phyloP scores from a whole-genome alignment of 2,797 vertebrate genomes.

The Emydoidea blandingii region DNA sequence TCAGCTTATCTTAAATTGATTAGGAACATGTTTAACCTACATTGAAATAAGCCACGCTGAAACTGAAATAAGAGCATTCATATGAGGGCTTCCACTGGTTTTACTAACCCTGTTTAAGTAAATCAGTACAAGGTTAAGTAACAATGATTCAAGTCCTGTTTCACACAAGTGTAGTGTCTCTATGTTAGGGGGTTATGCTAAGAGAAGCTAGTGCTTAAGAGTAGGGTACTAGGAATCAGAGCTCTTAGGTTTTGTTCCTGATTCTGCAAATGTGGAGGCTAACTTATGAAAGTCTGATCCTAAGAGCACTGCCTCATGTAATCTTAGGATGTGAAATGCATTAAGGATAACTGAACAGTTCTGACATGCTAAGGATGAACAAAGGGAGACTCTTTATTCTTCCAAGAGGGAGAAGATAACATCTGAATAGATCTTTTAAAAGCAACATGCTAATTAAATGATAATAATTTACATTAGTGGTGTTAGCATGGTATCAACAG shows the following conservation, averaged over 20 bases:
- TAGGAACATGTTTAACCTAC: background rate
- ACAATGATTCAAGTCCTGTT: fast-evolving
- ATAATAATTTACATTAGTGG: background rate
- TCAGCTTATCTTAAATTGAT: background rate
- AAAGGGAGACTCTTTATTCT: background rate
- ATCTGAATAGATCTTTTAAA: background rate
- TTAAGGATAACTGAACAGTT: background rate
- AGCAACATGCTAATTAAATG: background rate
- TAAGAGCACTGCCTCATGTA: background rate
- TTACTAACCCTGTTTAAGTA: background rate
- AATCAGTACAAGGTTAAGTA: background rate
- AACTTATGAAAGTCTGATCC: background rate
- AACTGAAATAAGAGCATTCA: background rate
- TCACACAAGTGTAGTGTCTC: fast-evolving
- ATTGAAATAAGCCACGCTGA: background rate
- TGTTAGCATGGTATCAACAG: background rate
- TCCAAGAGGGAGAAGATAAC: background rate
- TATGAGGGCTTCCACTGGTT: background rate
- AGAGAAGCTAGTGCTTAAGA: background rate
- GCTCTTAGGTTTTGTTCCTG: background rate
- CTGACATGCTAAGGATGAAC: background rate
- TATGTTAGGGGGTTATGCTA: background rate
- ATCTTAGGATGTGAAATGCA: background rate
- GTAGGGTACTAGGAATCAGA: background rate
- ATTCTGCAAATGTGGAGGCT: background rate